Evolutionary conservation across 1,140 invertebrate species (phyloP).

Genomic region (Muscidifurax raptorellus): DNA sequence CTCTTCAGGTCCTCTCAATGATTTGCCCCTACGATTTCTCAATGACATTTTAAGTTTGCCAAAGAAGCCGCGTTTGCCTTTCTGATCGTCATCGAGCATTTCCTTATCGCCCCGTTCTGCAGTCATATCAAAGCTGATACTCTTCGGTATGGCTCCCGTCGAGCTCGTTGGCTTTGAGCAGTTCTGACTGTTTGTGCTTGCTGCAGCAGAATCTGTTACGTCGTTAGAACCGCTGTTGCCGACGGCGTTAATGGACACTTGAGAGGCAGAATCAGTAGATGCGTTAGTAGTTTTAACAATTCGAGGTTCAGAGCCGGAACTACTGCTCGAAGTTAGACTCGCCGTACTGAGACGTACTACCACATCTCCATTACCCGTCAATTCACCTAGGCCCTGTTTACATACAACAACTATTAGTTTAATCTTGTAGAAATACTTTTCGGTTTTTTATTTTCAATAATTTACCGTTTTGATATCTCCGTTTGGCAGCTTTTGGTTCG

Average conservation of each 20-base stretch:
- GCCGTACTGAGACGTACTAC: slow-evolving; percentile 72
- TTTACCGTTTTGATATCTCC: slow-evolving; percentile 64
- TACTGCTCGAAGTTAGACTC: slow-evolving; percentile 76
- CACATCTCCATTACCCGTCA: slow-evolving; percentile 53
- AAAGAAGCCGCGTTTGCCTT: slow-evolving; percentile 81
- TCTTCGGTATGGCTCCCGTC: slow-evolving; percentile 92
- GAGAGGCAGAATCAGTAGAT: slow-evolving; percentile 46
- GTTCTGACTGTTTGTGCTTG: slow-evolving; percentile 41
- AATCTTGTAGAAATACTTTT: not conserved
- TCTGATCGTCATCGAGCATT: slow-evolving; percentile 78
- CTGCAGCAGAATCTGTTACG: slow-evolving; percentile 30
- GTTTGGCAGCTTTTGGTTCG: slow-evolving; percentile 65
- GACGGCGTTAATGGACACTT: not conserved
- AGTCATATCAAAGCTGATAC: slow-evolving; percentile 93
- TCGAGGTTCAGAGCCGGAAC: slow-evolving; percentile 68
- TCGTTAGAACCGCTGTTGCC: slow-evolving; percentile 55
- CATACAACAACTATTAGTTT: not conserved
- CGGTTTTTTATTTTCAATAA: slow-evolving; percentile 37
- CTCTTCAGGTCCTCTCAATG: slow-evolving; percentile 74
- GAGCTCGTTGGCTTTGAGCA: slow-evolving; percentile 77
- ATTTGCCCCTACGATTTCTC: slow-evolving; percentile 79
- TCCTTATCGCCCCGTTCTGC: slow-evolving; percentile 87
- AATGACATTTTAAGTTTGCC: slow-evolving; percentile 83
- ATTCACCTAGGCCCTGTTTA: slow-evolving; percentile 30
- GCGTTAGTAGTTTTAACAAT: slow-evolving; percentile 59